Percentiles rank a stretch among this genome's conserved stretches.
phyloP scores from a whole-genome alignment of 2,888 invertebrate genomes.

The Herminia tarsipennalis region DNA sequence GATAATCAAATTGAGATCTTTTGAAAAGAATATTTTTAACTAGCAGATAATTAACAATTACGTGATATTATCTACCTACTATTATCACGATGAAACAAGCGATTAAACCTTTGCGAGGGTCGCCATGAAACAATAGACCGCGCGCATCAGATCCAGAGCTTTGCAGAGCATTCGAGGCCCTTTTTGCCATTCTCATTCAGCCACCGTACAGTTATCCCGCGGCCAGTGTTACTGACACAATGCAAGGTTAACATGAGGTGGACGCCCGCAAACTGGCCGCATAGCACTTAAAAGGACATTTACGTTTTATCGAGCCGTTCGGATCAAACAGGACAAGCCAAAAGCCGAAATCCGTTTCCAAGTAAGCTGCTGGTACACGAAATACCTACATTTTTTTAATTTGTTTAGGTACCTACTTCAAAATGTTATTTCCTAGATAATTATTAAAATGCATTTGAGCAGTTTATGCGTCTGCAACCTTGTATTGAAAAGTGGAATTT shows the following conservation, averaged over 20 bases:
- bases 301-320: slow-evolving; percentile 59
- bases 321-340: slow-evolving; percentile 56
- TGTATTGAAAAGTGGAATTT: slow-evolving; percentile 46
- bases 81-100: slow-evolving; percentile 20
- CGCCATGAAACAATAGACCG: slow-evolving; percentile 25
- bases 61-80: slow-evolving; percentile 9
- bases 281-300: slow-evolving; percentile 67
- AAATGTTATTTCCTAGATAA: slow-evolving; percentile 56
- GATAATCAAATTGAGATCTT: background rate
- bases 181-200: slow-evolving; percentile 73
- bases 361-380: slow-evolving; percentile 32
- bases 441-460: slow-evolving; percentile 51
- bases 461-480: slow-evolving; percentile 46
- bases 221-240: slow-evolving; percentile 78
- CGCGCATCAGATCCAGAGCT: slow-evolving; percentile 29
- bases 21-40: background rate
- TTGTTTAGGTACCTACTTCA: slow-evolving; percentile 26
- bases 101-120: slow-evolving; percentile 16
- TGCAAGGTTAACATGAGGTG: slow-evolving; percentile 78
- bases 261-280: slow-evolving; percentile 69
- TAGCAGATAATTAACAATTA: background rate
- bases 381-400: slow-evolving; percentile 46
- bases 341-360: slow-evolving; percentile 56
- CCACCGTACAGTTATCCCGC: slow-evolving; percentile 75
- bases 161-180: slow-evolving; percentile 39